A percentile compares a stretch with the other conserved stretches of the same genome.
Evolutionary conservation across 2,888 invertebrate species (phyloP).

Genomic region (Drosophila mettleri): DNA sequence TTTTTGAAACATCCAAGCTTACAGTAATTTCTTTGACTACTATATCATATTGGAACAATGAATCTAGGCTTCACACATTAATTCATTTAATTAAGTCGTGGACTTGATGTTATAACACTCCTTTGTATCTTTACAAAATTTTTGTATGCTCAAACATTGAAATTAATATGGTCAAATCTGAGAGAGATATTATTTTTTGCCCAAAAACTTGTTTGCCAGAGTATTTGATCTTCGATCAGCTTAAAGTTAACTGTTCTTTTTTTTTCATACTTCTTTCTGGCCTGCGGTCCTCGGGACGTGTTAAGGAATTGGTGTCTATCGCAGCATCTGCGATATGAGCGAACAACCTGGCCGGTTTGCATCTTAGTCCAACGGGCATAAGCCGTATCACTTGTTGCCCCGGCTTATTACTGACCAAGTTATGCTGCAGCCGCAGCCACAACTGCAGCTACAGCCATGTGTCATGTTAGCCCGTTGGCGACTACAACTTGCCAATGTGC

Average conservation of each 20-base stretch:
- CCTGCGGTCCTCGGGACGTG: conserved; percentile 56
- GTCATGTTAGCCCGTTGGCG: conserved; percentile 68
- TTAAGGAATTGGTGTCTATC: conserved; percentile 73
- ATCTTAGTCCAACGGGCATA: conserved; percentile 60
- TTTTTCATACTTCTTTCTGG: conserved; percentile 15
- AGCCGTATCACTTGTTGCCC: conserved; percentile 58
- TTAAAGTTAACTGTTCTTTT: conserved; percentile 6
- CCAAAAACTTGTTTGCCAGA: neutral
- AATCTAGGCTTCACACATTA: too few relatives aligned
- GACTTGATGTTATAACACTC: too few relatives aligned
- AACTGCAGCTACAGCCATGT: conserved; percentile 57
- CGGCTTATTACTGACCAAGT: conserved; percentile 72
- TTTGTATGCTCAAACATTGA: neutral
- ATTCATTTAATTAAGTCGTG: neutral
- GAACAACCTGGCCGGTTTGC: conserved; percentile 63
- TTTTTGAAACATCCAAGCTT: neutral
- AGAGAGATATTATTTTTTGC: too few relatives aligned
- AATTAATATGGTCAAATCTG: too few relatives aligned
- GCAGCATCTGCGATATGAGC: conserved; percentile 58
- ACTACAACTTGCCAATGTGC: conserved; percentile 46
- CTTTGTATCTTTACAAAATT: too few relatives aligned
- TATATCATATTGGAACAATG: neutral
- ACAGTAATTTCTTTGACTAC: neutral
- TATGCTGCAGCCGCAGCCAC: conserved; percentile 37
- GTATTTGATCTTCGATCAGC: neutral